A percentile compares a stretch with the other conserved stretches of the same genome.
These are phyloP conservation scores for Amiota mariae DNA, from an alignment of 2,888 invertebrate species.

Conservation along the genomic window DNA sequence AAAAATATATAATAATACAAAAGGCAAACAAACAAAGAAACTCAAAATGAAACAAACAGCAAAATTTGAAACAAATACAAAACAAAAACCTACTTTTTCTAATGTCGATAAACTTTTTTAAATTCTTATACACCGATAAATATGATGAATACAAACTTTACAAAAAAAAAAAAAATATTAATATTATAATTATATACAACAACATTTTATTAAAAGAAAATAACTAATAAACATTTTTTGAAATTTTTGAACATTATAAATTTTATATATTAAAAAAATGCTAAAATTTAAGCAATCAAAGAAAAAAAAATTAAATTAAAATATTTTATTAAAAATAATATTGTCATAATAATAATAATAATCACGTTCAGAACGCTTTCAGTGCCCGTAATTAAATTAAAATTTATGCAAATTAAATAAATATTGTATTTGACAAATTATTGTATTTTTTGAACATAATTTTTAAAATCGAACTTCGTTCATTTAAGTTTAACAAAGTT, in stretches of 20 bases:
- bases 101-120: slow-evolving; percentile 29
- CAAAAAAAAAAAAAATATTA: neutral
- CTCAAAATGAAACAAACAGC: too few species aligned
- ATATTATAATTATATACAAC: slow-evolving; percentile 23
- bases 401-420: neutral
- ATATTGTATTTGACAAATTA: neutral
- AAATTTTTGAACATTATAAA: slow-evolving; percentile 25
- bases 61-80: neutral
- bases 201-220: slow-evolving; percentile 25
- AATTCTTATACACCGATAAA: slow-evolving; percentile 26
- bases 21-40: too few species aligned
- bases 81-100: slow-evolving; percentile 26
- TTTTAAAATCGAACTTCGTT: slow-evolving; percentile 15
- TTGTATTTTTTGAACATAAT: neutral
- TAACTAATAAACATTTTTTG: slow-evolving; percentile 19
- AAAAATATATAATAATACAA: too few species aligned
- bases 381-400: slow-evolving; percentile 1
- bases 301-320: slow-evolving; percentile 7
- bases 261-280: slow-evolving; percentile 7
- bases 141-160: neutral
- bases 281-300: neutral
- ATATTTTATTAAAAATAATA: slow-evolving; percentile 16
- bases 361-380: slow-evolving; percentile 34
- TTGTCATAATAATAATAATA: slow-evolving; percentile 13
- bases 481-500: slow-evolving; percentile 15